phyloP scores from a whole-genome alignment of 1,140 invertebrate species.

The Drosophila pandora region DNA sequence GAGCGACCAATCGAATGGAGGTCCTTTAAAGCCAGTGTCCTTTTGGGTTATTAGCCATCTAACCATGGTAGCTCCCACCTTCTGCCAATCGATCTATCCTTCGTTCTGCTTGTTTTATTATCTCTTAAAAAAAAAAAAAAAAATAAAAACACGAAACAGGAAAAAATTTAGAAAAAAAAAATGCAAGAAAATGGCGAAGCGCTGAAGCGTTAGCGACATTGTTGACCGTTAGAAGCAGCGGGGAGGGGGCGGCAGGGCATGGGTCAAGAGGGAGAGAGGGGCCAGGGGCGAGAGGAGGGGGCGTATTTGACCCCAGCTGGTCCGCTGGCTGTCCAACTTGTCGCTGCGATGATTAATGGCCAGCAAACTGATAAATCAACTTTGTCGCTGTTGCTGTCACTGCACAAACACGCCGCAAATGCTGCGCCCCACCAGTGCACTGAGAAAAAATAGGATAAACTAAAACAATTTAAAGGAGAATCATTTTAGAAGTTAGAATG shows the following conservation, averaged over 20 bases:
- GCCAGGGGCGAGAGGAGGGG: background rate
- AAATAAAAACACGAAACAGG: constrained; percentile 23
- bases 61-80: background rate
- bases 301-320: constrained; percentile 75
- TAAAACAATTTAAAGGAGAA: background rate
- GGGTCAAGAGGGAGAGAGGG: background rate
- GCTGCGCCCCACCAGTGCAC: constrained; percentile 52
- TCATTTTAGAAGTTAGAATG: too few species aligned
- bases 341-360: constrained; percentile 81
- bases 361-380: constrained; percentile 82
- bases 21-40: constrained; percentile 31
- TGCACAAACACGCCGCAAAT: constrained; percentile 81
- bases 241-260: background rate
- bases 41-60: constrained; percentile 51
- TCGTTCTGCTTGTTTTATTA: constrained; percentile 37
- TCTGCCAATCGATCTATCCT: constrained; percentile 11
- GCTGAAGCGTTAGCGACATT: constrained; percentile 80
- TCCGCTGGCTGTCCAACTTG: constrained; percentile 80
- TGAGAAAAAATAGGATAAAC: background rate
- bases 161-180: constrained; percentile 5
- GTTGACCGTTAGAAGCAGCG: constrained; percentile 49
- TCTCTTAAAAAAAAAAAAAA: constrained; percentile 31
- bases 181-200: constrained; percentile 63
- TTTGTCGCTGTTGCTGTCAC: constrained; percentile 82
- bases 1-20: background rate